Conservation (phyloP, 2,113 vertebrate genomes). For the Phodopus roborovskii region DNA sequence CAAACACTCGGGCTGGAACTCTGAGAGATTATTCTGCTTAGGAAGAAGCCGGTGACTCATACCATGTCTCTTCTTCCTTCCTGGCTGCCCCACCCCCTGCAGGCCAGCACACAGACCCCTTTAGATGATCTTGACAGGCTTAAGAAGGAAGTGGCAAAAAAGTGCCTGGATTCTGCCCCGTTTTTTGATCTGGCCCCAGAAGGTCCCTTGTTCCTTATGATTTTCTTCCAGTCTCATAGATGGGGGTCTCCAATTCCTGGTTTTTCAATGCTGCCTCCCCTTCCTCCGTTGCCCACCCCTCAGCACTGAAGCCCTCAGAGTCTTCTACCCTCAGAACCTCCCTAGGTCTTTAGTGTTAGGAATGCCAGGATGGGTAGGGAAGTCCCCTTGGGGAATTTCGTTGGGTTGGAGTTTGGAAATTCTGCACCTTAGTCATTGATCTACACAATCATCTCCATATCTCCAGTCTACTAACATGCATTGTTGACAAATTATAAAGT, state of each 20-base stretch:
- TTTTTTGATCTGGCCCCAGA: not conserved
- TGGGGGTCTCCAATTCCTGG: not conserved
- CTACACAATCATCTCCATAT: not conserved
- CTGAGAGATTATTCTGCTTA: not conserved
- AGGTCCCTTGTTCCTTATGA: slow-evolving; percentile 7
- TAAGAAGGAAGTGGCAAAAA: not conserved
- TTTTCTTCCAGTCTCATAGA: not conserved
- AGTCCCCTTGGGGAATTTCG: slow-evolving; percentile 48
- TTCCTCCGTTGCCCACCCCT: too few species aligned
- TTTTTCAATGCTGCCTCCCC: not conserved
- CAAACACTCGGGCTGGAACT: not conserved
- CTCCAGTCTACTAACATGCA: not conserved
- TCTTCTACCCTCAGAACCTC: not conserved
- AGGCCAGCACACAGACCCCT: not conserved
- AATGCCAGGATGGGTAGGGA: not conserved
- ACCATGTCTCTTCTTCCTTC: not conserved
- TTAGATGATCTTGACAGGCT: not conserved
- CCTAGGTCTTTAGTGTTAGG: not conserved
- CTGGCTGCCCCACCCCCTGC: not conserved
- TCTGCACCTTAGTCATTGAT: slow-evolving; percentile 7
- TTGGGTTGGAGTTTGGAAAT: slow-evolving; percentile 42
- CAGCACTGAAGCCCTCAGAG: not conserved
- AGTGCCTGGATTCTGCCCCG: not conserved
- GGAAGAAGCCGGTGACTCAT: slow-evolving; percentile 31
- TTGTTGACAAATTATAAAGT: not conserved